Base-by-base conservation (phyloP, 2,797 vertebrate species). In the Podargus strigoides region DNA sequence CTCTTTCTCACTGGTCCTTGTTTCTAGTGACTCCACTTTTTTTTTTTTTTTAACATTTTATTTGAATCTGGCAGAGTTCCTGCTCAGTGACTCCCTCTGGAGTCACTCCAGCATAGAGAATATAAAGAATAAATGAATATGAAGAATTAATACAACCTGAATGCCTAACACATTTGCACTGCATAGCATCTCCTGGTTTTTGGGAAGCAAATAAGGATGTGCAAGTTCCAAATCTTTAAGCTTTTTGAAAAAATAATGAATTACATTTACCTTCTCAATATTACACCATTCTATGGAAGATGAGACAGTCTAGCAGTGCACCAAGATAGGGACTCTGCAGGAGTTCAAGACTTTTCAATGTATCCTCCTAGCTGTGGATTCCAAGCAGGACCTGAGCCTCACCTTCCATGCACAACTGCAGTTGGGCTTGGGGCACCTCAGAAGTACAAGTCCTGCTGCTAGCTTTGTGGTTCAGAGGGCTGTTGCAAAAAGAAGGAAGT, bases 41-140 rank as follows among this genome's bases (percentile, higher is more conserved):
- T 64, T 84, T n/a, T 87, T 88, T 87, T 66, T 52, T 83, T 72
- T 86, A 53, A 30, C 10, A 9, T 63, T 58, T 74, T 56, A 62
- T 49, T 91, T 81, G n/a, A 94, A 53, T 58, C 70, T 47, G 27
- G 10, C 21, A 58, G 34, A 44, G 70, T 34, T 94, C 2, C 4
- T 95, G 78, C 78, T 89, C 75, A 89, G 79, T 44, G 86, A 82
- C n/a, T n/a, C n/a, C n/a, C 52, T 90, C 76, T 86, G 82, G 87
- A 67, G 34, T 49, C 66, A 13, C 46, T 64, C 32, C 66, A 86
- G 75, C 90, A 59, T 14, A 72, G 64, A 77, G 93, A 93, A 93
- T 67, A 63, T 15, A 62, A 78, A 56, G 22, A 93, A 87, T 41
- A n/a, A n/a, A n/a, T n/a, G n/a, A n/a, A n/a, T n/a, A n/a, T n/a